A percentile compares a stretch with the other conserved stretches of the same genome.
Conservation (phyloP, 1,140 invertebrate genomes). For the Microplitis demolitor region DNA sequence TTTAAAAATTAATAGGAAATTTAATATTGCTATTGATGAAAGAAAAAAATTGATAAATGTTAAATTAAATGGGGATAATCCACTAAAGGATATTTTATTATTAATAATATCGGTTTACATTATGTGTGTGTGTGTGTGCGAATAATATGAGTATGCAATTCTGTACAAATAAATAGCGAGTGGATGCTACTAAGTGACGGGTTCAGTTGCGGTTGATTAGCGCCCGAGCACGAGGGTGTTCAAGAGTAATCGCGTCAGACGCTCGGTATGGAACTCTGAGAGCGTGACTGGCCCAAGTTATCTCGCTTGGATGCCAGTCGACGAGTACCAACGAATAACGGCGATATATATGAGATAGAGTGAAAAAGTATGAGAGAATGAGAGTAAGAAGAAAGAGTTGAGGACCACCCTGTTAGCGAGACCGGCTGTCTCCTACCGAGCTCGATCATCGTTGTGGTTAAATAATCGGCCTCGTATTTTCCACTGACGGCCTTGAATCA, state of each 20-base stretch:
- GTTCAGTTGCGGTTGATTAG: conserved; percentile 26
- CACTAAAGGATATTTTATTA: background rate
- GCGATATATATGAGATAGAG: background rate
- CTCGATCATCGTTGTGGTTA: conserved; percentile 19
- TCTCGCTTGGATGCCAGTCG: conserved; percentile 12
- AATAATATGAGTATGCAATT: background rate
- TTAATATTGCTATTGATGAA: background rate
- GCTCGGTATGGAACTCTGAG: background rate
- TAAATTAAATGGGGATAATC: background rate
- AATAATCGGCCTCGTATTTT: conserved; percentile 13
- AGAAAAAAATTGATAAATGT: background rate
- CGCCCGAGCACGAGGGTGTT: conserved; percentile 18
- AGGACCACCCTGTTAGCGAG: conserved; percentile 26
- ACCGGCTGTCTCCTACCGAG: conserved; percentile 1
- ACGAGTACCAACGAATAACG: too few species aligned
- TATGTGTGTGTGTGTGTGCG: background rate
- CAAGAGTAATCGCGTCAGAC: conserved; percentile 25
- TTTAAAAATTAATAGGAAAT: background rate
- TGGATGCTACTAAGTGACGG: conserved; percentile 23
- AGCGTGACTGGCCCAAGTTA: conserved; percentile 28
- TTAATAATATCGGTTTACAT: too few species aligned
- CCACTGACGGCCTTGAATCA: background rate
- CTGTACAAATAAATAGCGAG: conserved; percentile 13
- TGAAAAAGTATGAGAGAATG: background rate
- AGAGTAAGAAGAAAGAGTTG: background rate